Evolutionary conservation across 2,888 invertebrate species (phyloP), one percentile per base, ranked within the genome.

Genomic region (Phyllotreta cruciferae): DNA sequence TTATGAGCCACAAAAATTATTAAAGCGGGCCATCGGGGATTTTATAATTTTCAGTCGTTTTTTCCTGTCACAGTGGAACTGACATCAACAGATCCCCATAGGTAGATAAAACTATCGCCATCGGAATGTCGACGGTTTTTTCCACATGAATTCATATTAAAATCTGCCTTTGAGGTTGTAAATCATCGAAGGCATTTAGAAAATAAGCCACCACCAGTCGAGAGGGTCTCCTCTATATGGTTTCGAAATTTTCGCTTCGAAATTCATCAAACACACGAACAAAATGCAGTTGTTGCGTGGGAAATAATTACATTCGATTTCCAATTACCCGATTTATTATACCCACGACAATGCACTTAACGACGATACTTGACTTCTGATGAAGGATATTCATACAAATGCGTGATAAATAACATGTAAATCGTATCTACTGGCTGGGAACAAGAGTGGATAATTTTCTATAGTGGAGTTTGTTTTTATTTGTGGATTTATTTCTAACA

Each of bases 111-210:
- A 63, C 56, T 50, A 58, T 64, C 57, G 60, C 52, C 64, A 56
- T 54, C 60, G 60, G 60, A 64, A 68, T 63, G 66, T 67, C 64
- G 56, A 41, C 53, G 63, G 14, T 24, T 53, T 57, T 64, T 64
- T 64, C 66, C 60, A 64, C 62, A 55, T 52, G 68, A 62, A 62
- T 62, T 62, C 66, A 54, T 66, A 65, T 63, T 62, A 54, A 63
- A 52, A 14, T 57, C 56, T 37, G n/a, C 47, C 38, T 52, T 52
- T 37, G 37, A 37, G 49, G 55, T 14, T 14, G 49, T 61, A 61
- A 61, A 61, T 61, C 61, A 61, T 60, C 47, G 6, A 34, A 54
- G 44, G 45, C 44, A n/a, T 53, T 36, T 45, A 35, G 9, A 54
- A 60, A 60, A 54, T 60, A 60, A 60, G 61, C 53, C 61, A 61